These are phyloP conservation scores for Luperina testacea DNA, from an alignment of 2,888 invertebrate species.

Conservation along the genomic window DNA sequence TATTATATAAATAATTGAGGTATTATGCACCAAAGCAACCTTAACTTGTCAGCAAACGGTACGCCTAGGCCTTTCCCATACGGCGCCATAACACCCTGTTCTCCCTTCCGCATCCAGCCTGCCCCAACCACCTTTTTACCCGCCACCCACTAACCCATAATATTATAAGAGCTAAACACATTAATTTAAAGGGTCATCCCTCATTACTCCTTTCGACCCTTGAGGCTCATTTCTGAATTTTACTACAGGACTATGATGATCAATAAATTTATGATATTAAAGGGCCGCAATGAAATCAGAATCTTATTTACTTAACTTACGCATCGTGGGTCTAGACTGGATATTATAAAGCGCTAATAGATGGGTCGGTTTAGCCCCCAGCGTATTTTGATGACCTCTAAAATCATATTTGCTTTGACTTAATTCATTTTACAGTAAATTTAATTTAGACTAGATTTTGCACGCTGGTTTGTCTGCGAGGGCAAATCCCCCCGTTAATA, in stretches of 20 bases:
- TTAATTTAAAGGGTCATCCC: not conserved
- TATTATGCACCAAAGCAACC: not conserved
- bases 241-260: not conserved
- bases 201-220: constrained; percentile 7
- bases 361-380: constrained; percentile 62
- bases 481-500: not conserved
- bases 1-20: not conserved
- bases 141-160: no score
- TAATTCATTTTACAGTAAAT: constrained; percentile 67
- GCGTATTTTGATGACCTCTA: constrained; percentile 70
- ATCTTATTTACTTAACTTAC: constrained; percentile 34
- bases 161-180: not conserved
- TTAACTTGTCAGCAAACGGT: not conserved
- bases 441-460: constrained; percentile 48
- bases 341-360: constrained; percentile 52
- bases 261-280: constrained; percentile 28
- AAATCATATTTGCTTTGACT: constrained; percentile 69
- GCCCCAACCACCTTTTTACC: no score
- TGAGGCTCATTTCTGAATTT: constrained; percentile 1
- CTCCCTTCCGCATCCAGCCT: no score
- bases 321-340: constrained; percentile 36
- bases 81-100: no score
- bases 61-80: no score
- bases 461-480: not conserved
- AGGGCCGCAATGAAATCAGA: constrained; percentile 7